A percentile compares a stretch with the other conserved stretches of the same genome.
phyloP scores from a whole-genome alignment of 1,140 invertebrate genomes.

The Nebria ingens region DNA sequence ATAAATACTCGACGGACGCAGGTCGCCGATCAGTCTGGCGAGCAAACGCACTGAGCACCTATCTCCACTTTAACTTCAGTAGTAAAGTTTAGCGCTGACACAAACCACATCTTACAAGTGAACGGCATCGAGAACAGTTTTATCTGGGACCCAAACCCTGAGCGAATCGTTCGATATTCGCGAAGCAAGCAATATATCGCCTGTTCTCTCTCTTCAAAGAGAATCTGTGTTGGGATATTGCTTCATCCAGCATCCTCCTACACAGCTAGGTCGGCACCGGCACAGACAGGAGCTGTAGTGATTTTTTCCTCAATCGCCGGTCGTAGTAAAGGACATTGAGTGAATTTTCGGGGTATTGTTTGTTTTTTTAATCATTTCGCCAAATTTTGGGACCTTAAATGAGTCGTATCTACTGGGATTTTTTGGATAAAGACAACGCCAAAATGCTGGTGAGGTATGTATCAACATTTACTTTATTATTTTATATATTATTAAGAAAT shows the following conservation, averaged over 20 bases:
- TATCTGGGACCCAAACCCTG: background rate
- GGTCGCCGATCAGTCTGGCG: background rate
- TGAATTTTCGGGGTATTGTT: no score
- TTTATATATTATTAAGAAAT: background rate
- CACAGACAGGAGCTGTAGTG: background rate
- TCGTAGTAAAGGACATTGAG: no score
- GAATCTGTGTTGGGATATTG: background rate
- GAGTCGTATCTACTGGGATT: background rate
- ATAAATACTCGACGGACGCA: background rate
- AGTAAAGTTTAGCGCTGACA: background rate
- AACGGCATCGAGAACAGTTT: background rate
- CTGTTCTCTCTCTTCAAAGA: background rate
- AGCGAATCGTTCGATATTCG: background rate
- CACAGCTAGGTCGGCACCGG: background rate
- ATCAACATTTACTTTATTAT: no score
- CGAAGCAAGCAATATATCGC: background rate
- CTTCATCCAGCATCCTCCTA: background rate
- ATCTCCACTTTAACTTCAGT: background rate
- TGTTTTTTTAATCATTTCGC: background rate
- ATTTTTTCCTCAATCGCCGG: background rate
- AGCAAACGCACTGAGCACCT: background rate
- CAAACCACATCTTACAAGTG: background rate
- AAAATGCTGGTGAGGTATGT: constrained; percentile 1
- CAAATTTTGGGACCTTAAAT: background rate
- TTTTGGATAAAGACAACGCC: constrained; percentile 5